Evolutionary conservation across 2,888 invertebrate species (phyloP), one percentile per base, ranked within the genome.

Genomic region (Raillietiella orientalis): DNA sequence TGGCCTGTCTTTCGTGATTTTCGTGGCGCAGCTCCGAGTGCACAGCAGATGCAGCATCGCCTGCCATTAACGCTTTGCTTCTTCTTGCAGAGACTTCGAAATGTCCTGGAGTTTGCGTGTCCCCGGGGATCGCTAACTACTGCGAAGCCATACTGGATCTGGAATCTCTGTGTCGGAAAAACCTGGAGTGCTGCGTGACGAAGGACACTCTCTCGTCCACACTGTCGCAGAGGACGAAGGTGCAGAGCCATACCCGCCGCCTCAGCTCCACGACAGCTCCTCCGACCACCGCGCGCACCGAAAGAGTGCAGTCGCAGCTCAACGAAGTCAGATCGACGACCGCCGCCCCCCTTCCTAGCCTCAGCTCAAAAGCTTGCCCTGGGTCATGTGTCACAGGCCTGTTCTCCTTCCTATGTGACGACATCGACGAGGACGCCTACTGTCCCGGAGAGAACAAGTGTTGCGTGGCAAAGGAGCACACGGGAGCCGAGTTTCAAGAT

Each of bases 371-470:
- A 19, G 20, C 29, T 10, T 79, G 79, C 40, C 55, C 56, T 24
- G 82, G 79, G 2, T 71, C 75, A 41, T 82, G 82, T 46, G 65
- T 72, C 36, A 66, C 62, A 30, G 66, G 67, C 0, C 50, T 82
- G 19, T 62, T 77, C 40, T 66, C 72, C 5, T 49, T 77, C 27
- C 62, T 82, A 34, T 82, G 82, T 41, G 75, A 77, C 39, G 65
- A 67, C 37, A 62, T 77, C 27, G 75, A 79, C 39, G 52, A 62
- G 3, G 63, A 66, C 2, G 74, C 71, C 0, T 52, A 53, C 29
- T 75, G 75, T 39, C 62, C 66, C 0, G 59, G 58, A 10, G 67
- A 65, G 14, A 67, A 63, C 12, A 63, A 62, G 27, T 79, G 77
- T 44, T 82, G 79, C 42, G 55, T 74, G 34, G 62, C 24, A 31